A percentile compares a stretch with the other conserved stretches of the same genome.
phyloP scores from a whole-genome alignment of 2,113 vertebrate species.

The Melanerpes aurifrons region DNA sequence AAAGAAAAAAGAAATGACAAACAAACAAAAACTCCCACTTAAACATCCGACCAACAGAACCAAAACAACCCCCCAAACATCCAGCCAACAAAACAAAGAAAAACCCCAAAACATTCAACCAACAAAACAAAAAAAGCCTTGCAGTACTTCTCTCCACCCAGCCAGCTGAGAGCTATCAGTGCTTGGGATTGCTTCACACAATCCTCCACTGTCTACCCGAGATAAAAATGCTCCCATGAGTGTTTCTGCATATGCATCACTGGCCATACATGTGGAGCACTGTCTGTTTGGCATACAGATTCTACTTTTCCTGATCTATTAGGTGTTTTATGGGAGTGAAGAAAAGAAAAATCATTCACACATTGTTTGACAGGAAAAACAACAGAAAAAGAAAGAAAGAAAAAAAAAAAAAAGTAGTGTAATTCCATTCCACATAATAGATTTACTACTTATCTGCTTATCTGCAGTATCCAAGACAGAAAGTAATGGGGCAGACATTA shows the following conservation, averaged over 20 bases:
- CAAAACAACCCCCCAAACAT: neutral
- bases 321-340: neutral
- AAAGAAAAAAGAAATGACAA: no score
- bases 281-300: neutral
- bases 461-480: neutral
- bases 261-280: neutral
- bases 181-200: neutral
- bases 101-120: neutral
- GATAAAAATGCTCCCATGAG: neutral
- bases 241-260: neutral
- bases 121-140: neutral
- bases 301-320: neutral
- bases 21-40: no score
- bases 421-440: neutral
- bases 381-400: neutral
- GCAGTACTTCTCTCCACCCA: neutral
- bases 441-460: constrained; percentile 29
- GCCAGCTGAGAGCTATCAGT: neutral
- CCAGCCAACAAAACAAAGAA: neutral
- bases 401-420: neutral
- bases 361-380: neutral
- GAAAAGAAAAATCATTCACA: constrained; percentile 34
- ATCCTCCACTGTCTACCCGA: neutral
- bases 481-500: neutral
- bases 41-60: no score